phyloP scores from a whole-genome alignment of 2,797 vertebrate genomes.

The Lutjanus argentimaculatus region DNA sequence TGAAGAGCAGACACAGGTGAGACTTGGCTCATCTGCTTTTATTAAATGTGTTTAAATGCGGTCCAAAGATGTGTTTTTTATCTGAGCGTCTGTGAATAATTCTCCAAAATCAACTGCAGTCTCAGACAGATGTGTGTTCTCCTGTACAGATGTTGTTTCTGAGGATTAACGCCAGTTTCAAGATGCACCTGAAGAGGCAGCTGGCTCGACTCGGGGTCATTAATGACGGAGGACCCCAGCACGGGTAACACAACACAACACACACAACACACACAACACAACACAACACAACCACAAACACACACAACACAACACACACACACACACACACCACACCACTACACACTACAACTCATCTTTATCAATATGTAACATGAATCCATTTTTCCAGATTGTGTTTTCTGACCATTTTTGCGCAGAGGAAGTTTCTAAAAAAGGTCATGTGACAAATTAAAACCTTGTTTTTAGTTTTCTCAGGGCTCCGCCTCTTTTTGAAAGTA shows the following conservation, averaged over 20 bases:
- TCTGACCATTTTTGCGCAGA: too few relatives aligned
- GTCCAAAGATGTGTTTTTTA: neutral
- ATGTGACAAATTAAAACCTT: too few relatives aligned
- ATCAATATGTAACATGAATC: too few relatives aligned
- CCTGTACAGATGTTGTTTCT: constrained; percentile 92
- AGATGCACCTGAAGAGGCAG: constrained; percentile 96
- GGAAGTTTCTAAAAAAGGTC: too few relatives aligned
- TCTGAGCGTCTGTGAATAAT: neutral
- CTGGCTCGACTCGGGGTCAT: constrained; percentile 93
- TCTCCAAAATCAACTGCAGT: neutral
- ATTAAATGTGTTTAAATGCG: too few relatives aligned
- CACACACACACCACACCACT: neutral
- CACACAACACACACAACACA: neutral
- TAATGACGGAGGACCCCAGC: constrained; percentile 96
- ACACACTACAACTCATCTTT: too few relatives aligned
- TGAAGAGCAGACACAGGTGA: constrained; percentile 96
- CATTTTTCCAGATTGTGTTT: too few relatives aligned
- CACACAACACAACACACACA: constrained; percentile 12
- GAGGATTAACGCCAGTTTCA: constrained; percentile 94
- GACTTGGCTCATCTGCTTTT: neutral
- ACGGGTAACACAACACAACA: constrained; percentile 85
- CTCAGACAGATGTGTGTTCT: neutral
- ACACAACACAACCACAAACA: too few relatives aligned
- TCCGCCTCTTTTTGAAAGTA: too few relatives aligned
- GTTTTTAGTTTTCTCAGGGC: too few relatives aligned